Percentiles rank a stretch among this genome's conserved stretches.
Evolutionary conservation across 2,113 vertebrate species (phyloP).

Genomic region (Myotis davidii): DNA sequence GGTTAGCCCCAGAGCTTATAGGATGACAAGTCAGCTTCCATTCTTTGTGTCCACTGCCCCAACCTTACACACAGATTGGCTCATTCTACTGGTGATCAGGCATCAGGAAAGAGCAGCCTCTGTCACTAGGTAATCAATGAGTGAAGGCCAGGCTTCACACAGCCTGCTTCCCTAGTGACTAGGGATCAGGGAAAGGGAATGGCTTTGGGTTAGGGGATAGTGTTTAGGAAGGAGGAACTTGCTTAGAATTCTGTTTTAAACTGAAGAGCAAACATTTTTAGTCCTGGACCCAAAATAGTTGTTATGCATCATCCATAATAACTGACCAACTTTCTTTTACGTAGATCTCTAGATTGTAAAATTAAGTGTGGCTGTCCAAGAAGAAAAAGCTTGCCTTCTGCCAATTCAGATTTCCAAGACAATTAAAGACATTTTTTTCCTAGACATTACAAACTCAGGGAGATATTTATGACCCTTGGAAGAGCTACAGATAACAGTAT

Average conservation of each 20-base stretch:
- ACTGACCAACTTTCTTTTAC: constrained; percentile 42
- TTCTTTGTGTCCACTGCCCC: neutral
- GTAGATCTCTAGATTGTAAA: constrained; percentile 64
- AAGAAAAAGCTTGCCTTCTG: constrained; percentile 38
- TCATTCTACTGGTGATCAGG: neutral
- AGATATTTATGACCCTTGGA: constrained; percentile 61
- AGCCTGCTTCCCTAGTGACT: neutral
- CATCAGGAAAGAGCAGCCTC: neutral
- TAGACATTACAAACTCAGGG: constrained; percentile 14
- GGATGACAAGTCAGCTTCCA: neutral
- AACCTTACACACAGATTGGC: neutral
- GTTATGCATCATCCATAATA: constrained; percentile 46
- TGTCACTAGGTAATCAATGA: neutral
- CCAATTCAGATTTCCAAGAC: constrained; percentile 48
- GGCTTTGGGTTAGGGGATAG: neutral
- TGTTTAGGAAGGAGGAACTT: neutral
- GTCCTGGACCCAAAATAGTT: constrained; percentile 50
- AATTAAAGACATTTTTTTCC: constrained; percentile 59
- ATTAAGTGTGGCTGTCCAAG: constrained; percentile 28
- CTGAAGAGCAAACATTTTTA: constrained; percentile 44
- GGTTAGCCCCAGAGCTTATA: neutral
- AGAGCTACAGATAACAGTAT: constrained; percentile 53
- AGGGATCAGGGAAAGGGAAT: neutral
- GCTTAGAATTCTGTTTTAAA: constrained; percentile 26
- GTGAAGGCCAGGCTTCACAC: neutral